Evolutionary conservation across 1,140 invertebrate species (phyloP).

Genomic region (Heliconius hermathena): DNA sequence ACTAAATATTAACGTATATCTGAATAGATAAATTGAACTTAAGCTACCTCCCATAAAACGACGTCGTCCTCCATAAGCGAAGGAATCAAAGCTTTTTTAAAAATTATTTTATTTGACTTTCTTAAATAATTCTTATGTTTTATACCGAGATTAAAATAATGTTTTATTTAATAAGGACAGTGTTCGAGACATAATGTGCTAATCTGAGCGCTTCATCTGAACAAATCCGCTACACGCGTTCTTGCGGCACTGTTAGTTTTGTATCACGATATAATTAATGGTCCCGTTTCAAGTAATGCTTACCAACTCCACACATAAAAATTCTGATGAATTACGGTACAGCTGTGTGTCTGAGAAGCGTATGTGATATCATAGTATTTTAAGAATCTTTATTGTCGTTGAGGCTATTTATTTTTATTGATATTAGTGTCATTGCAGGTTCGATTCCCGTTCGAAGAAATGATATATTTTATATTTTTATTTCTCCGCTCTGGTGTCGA

Average conservation of each 20-base stretch:
- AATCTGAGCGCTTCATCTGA: conserved; percentile 24
- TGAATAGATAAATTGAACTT: too few relatives aligned
- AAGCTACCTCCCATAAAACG: too few relatives aligned
- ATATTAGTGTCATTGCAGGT: too few relatives aligned
- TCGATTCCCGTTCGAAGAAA: too few relatives aligned
- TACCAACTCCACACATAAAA: conserved; percentile 24
- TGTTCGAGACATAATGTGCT: conserved; percentile 15
- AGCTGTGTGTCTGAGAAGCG: not conserved
- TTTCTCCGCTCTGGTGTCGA: too few relatives aligned
- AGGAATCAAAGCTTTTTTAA: not conserved
- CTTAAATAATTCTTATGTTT: not conserved
- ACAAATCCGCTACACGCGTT: conserved; percentile 7
- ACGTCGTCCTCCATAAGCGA: too few relatives aligned
- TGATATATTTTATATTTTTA: too few relatives aligned
- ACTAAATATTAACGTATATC: too few relatives aligned
- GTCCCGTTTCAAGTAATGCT: conserved; percentile 33
- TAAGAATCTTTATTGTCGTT: not conserved
- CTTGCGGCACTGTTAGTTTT: not conserved
- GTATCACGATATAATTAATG: conserved; percentile 49
- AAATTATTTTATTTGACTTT: not conserved
- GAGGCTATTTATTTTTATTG: too few relatives aligned
- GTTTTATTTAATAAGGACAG: not conserved
- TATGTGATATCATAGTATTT: not conserved
- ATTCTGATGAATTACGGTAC: conserved; percentile 4
- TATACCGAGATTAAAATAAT: not conserved